Base-by-base conservation (phyloP, 2,888 invertebrate species). In the Athalia circularis region DNA sequence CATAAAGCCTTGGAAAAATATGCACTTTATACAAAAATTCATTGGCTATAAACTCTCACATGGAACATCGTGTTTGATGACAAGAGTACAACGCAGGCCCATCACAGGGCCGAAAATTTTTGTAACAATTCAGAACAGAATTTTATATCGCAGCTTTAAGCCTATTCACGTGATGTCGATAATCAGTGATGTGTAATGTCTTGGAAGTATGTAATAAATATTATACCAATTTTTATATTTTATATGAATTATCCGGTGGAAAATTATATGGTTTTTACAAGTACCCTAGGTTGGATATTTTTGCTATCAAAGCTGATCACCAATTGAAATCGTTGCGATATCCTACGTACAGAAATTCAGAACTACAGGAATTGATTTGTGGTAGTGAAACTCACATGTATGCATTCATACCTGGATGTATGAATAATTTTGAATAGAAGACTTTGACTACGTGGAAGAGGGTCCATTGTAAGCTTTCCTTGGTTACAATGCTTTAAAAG, bases 311-410 rank as follows among this genome's bases (percentile, higher is more conserved):
- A 5, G n/a, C 45, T 45, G 64, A 11, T 5, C 64, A 64, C n/a
- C 43, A 64, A 64, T n/a, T 64, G 3, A 47, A 47, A 64, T 64
- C 64, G 45, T 64, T n/a, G n/a, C 4, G n/a, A 64, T 47, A 64
- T 45, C 45, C 3, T 50, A 67, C 1, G 48, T n/a, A 50, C 48
- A 9, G 4, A 48, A 67, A 67, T 67, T 67, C 13, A n/a, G 50
- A 67, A 13, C 47, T 67, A 67, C 48, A 50, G 50, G 50, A 65
- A 65, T 7, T 50, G 5, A 6, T 11, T 13, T 6, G 43, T n/a
- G 15, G 50, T 48, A 13, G 9, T 9, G 15, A n/a, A 45, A n/a
- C 65, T 65, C 65, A 47, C 47, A 9, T 4, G 47, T 65, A 45
- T n/a, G n/a, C 5, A 13, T 45, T n/a, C 6, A n/a, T 13, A 47